Evolutionary conservation across 2,888 invertebrate species (phyloP).

Genomic region (Trichogramma evanescens): DNA sequence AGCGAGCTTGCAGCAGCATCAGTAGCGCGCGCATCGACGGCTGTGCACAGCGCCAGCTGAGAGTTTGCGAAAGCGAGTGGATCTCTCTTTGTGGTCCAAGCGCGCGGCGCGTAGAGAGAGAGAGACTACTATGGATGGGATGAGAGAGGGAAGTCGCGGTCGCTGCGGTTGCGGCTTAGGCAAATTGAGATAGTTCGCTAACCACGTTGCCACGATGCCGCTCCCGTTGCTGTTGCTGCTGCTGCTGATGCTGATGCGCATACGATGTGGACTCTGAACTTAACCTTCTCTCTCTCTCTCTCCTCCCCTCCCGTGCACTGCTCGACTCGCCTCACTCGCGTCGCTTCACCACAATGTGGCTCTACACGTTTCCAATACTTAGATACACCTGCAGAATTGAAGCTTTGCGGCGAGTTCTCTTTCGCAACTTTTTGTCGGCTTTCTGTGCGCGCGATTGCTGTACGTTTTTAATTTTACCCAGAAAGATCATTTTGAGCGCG

Average conservation of each 20-base stretch:
- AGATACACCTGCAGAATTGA: too few relatives aligned
- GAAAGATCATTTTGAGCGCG: too few relatives aligned
- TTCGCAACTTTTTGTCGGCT: too few relatives aligned
- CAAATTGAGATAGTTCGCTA: constrained; percentile 47
- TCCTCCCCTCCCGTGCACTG: not conserved
- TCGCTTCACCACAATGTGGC: not conserved
- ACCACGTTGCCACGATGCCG: constrained; percentile 26
- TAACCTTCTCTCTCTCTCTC: not conserved
- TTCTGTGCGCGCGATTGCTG: too few relatives aligned
- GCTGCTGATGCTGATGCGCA: not conserved
- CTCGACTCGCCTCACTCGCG: not conserved
- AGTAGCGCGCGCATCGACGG: constrained; percentile 2
- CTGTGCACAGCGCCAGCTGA: constrained; percentile 13
- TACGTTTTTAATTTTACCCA: too few relatives aligned
- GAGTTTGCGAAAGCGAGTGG: not conserved
- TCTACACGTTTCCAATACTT: too few relatives aligned
- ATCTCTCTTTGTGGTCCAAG: not conserved
- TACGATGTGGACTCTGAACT: not conserved
- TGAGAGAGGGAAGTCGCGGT: constrained; percentile 36
- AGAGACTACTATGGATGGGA: constrained; percentile 6
- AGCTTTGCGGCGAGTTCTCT: too few relatives aligned
- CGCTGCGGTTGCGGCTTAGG: constrained; percentile 38
- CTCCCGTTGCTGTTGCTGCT: not conserved
- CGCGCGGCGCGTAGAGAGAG: not conserved
- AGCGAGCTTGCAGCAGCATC: not conserved